Base-by-base conservation (phyloP, 2,113 vertebrate species). In the Myotis davidii region DNA sequence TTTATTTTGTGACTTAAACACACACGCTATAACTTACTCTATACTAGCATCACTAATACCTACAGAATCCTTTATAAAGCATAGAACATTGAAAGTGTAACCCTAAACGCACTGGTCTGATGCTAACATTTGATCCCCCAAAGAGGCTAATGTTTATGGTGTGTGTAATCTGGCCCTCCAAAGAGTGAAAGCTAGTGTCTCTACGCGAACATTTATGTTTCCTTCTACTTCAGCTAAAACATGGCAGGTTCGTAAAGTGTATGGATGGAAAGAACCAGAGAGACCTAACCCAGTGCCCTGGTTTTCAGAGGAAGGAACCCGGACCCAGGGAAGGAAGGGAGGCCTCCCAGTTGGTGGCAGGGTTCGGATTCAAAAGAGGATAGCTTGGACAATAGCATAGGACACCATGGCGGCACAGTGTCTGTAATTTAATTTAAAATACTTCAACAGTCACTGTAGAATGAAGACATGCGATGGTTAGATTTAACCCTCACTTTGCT, bases 281-380 rank as follows among this genome's bases (percentile, higher is more conserved):
- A 96, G 29, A 85, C 45, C 61, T 78, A 94, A 93, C 79, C 83
- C 42, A 84, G 56, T 50, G 74, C 77, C 67, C 81, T 93, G 88
- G 5, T 92, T 95, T 93, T 81, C 79, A 81, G n/a, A 48, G 21
- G 25, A 77, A 29, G 52, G 70, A 91, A 50, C 32, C 5, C 2
- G 6, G 29, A 72, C 67, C 37, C 78, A 77, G 17, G 42, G 29
- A 23, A 88, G 20, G 48, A 34, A 21, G 18, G 10, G 83, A 20
- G 65, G 74, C 72, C 56, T 94, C 79, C n/a, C 32, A 39, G 39
- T 64, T 45, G 56, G 29, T 37, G 39, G 17, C 48, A 20, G 5
- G 20, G 20, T 73, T 85, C 42, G 0, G 45, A 23, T 93, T 34
- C 77, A 84, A 78, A 23, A 72, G 17, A 92, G 25, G 70, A n/a